Conservation (phyloP, 2,113 vertebrate species). For the Mystacornis crossleyi region DNA sequence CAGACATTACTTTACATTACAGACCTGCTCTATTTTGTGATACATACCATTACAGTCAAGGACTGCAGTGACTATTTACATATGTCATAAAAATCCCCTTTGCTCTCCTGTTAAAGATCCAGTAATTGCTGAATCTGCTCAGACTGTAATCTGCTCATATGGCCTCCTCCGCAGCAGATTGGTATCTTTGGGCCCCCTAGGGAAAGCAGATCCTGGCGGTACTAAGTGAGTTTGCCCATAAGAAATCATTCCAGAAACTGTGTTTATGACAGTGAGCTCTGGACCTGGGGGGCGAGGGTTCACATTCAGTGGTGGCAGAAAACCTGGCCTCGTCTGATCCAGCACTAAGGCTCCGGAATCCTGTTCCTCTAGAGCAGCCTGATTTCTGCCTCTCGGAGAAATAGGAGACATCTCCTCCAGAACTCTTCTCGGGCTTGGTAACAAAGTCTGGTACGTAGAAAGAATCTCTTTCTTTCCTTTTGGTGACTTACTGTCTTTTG, state of each 20-base stretch:
- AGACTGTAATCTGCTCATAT: conserved; percentile 80
- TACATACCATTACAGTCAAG: background rate
- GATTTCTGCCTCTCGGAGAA: conserved; percentile 64
- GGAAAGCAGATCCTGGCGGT: conserved; percentile 77
- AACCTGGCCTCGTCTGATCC: conserved; percentile 82
- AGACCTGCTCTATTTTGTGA: background rate
- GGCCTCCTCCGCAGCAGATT: conserved; percentile 82
- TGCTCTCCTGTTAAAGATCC: conserved; percentile 76
- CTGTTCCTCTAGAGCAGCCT: conserved; percentile 72
- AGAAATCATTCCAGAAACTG: conserved; percentile 66
- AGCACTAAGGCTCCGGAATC: conserved; percentile 78
- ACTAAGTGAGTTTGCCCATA: conserved; percentile 75
- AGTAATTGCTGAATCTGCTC: conserved; percentile 87
- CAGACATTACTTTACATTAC: background rate
- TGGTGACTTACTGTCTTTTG: conserved; percentile 61
- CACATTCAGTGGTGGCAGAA: conserved; percentile 83
- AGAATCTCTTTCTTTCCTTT: conserved; percentile 79
- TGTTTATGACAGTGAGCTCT: conserved; percentile 71
- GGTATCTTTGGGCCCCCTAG: conserved; percentile 77
- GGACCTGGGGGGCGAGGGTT: conserved; percentile 78
- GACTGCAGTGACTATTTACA: background rate
- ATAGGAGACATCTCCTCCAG: conserved; percentile 67
- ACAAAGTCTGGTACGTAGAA: conserved; percentile 73
- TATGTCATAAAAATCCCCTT: background rate
- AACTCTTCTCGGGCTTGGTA: conserved; percentile 78